These are phyloP conservation scores for Sinocyclocheilus grahami DNA, from an alignment of 2,113 vertebrate species.

Conservation along the genomic window DNA sequence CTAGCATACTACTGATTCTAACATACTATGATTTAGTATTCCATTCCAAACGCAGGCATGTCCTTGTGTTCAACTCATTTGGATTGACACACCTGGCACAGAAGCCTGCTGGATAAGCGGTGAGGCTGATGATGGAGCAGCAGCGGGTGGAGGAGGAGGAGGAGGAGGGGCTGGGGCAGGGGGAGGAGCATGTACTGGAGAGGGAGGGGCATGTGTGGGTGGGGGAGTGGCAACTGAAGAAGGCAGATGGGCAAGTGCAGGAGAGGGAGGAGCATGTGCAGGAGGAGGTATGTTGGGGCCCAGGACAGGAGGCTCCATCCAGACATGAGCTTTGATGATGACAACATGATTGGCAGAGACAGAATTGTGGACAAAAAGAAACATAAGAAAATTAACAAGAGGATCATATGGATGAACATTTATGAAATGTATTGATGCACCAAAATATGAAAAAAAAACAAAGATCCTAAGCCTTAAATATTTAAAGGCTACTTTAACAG, in stretches of 20 bases:
- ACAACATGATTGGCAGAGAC: not conserved
- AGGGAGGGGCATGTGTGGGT: too few species aligned
- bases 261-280: too few species aligned
- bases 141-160: not conserved
- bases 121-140: conserved; percentile 43
- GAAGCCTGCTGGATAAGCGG: conserved; percentile 39
- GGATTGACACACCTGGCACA: conserved; percentile 76
- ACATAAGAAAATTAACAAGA: not conserved
- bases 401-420: not conserved
- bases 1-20: not conserved
- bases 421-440: not conserved
- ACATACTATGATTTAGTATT: not conserved
- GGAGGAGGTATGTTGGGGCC: not conserved
- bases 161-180: too few species aligned
- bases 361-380: not conserved
- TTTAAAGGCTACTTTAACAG: not conserved
- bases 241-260: too few species aligned
- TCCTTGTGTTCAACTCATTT: not conserved
- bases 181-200: too few species aligned
- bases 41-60: too few species aligned
- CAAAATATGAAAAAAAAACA: not conserved
- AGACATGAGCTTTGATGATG: not conserved
- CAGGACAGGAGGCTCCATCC: not conserved
- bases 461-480: not conserved
- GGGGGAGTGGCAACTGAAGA: too few species aligned